Percentiles rank a stretch among this genome's conserved stretches.
Evolutionary conservation across 2,113 vertebrate species (phyloP).

Genomic region (Leptosomus discolor): DNA sequence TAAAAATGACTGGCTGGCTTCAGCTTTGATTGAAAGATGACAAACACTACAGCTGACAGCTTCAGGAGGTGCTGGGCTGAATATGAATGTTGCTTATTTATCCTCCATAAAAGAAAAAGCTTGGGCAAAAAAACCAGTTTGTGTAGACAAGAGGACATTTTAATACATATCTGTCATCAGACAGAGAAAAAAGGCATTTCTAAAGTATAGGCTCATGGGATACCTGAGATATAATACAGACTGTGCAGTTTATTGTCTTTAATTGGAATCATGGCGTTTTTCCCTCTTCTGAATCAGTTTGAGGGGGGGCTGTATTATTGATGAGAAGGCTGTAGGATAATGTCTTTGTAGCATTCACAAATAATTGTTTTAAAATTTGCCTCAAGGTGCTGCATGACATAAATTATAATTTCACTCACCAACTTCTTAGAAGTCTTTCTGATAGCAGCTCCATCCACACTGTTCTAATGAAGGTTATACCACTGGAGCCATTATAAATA

Average conservation of each 20-base stretch:
- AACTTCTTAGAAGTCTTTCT: conserved; percentile 22
- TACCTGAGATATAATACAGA: background rate
- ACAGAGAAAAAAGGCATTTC: conserved; percentile 2
- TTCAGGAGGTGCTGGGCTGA: conserved; percentile 42
- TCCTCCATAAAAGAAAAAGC: conserved; percentile 49
- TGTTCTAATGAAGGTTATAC: conserved; percentile 36
- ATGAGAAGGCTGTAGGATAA: conserved; percentile 36
- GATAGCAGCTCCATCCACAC: background rate
- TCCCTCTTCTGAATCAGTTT: background rate
- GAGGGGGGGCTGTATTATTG: conserved; percentile 31
- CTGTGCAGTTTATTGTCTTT: conserved; percentile 27
- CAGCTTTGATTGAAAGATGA: conserved; percentile 84
- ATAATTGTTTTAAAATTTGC: conserved; percentile 68
- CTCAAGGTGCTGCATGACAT: conserved; percentile 46
- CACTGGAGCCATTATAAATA: background rate
- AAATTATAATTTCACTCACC: conserved; percentile 37
- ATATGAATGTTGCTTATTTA: conserved; percentile 72
- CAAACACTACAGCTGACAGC: conserved; percentile 65
- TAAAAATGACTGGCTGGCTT: conserved; percentile 70
- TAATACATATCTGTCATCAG: background rate
- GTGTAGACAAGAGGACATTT: conserved; percentile 35
- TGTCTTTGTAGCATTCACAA: conserved; percentile 58
- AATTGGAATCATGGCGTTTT: background rate
- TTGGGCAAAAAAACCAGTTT: conserved; percentile 2
- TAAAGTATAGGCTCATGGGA: background rate